Evolutionary conservation across 2,113 vertebrate species (phyloP).

Genomic region (Rhinopomastus cyanomelas): DNA sequence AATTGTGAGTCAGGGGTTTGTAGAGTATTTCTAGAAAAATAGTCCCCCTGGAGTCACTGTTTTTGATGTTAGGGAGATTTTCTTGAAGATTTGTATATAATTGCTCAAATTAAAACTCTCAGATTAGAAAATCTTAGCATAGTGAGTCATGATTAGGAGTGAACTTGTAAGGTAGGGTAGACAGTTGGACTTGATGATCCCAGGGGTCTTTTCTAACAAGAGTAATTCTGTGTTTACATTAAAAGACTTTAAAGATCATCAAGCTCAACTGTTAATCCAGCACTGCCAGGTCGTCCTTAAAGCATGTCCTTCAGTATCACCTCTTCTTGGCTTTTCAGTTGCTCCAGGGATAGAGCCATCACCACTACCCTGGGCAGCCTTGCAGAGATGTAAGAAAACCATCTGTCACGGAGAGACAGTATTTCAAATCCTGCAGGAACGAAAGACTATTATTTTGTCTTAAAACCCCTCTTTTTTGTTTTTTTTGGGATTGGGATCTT

Average conservation of each 20-base stretch:
- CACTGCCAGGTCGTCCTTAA: background rate
- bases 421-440: background rate
- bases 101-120: background rate
- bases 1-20: background rate
- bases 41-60: too few relatives aligned
- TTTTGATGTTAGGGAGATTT: background rate
- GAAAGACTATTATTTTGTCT: background rate
- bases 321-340: background rate
- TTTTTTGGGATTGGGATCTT: too few relatives aligned
- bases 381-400: background rate
- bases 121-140: background rate
- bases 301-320: background rate
- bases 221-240: too few relatives aligned
- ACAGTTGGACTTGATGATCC: too few relatives aligned
- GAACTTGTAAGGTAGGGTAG: too few relatives aligned
- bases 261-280: background rate
- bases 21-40: background rate
- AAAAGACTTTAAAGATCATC: background rate
- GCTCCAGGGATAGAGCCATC: background rate
- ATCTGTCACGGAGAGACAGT: background rate
- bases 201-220: too few relatives aligned
- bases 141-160: too few relatives aligned
- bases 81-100: background rate
- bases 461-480: fast-evolving
- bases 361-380: background rate